Base-by-base conservation (phyloP, 2,888 invertebrate genomes). In the Galerucella calmariensis region DNA sequence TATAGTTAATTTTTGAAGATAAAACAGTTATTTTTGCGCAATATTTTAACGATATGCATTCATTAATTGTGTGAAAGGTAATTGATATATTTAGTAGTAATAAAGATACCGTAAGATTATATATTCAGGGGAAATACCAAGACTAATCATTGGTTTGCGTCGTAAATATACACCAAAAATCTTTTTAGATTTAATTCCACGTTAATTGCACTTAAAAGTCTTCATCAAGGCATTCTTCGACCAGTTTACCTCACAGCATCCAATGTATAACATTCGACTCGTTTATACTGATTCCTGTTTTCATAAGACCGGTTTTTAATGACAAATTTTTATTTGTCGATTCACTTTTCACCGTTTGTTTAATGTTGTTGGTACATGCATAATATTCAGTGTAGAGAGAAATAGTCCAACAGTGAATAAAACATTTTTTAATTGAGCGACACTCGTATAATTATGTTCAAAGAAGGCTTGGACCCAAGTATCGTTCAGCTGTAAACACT, bases 151-250 rank as follows among this genome's bases (percentile, higher is more conserved):
- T n/a, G 27, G 27, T 44, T 69, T 48, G n/a, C 61, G 27, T 61
- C 59, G 44, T 61, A 69, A 69, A 69, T 69, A 59, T 59, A 44
- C 69, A 20, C 59, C 69, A n/a, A 48, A 68, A 61, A 69, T 69
- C 61, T 61, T 48, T 65, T 62, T 61, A 24, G 12, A 61, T 69
- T 72, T 62, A 75, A 72, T 75, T 61, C 56, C 41, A 48, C 61
- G 72, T 71, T 75, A 75, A 75, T 75, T 75, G 73, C 63, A 73
- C 20, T 68, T 65, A 67, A 69, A 73, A 73, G 71, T 65, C 70
- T 73, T 73, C 71, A 67, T 73, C 68, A 73, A 68, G 69, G 67
- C 71, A 68, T 62, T 75, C 72, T 68, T 71, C 46, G 65, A 73
- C 73, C 73, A 71, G 75, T 70, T 75, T 75, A 75, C 68, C 71